A percentile compares a stretch with the other conserved stretches of the same genome.
Evolutionary conservation across 1,140 invertebrate genomes (phyloP).

Genomic region (Hycleus cichorii): DNA sequence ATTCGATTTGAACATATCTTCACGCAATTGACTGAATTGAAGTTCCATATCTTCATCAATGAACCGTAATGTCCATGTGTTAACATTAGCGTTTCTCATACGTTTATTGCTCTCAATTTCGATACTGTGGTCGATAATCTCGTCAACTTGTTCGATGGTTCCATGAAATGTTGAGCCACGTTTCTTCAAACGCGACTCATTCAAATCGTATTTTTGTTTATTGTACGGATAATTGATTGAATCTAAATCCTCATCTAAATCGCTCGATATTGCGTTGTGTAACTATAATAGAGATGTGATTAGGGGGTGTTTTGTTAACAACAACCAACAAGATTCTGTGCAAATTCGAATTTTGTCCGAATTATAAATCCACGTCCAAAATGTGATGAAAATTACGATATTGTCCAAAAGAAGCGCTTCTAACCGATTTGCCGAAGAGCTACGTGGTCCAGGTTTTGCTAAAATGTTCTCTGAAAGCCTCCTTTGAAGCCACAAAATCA

Average conservation of each 20-base stretch:
- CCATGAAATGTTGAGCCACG: conserved; percentile 18
- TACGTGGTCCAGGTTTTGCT: no score
- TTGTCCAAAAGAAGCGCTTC: no score
- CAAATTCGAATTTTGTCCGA: no score
- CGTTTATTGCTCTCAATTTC: conserved; percentile 90
- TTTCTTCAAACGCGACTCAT: conserved; percentile 15
- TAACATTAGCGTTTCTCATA: conserved; percentile 81
- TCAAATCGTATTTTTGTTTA: conserved; percentile 30
- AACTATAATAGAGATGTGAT: conserved; percentile 22
- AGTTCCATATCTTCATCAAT: conserved; percentile 62
- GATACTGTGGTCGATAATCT: conserved; percentile 81
- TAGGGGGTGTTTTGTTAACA: no score
- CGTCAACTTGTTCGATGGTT: conserved; percentile 66
- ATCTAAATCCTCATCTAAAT: conserved; percentile 36
- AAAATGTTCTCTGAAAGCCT: no score
- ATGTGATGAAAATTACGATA: no score
- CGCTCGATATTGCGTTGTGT: conserved; percentile 28
- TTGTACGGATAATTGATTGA: conserved; percentile 26
- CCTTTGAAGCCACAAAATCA: no score
- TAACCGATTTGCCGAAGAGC: no score
- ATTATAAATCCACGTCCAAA: no score
- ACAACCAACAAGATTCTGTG: no score
- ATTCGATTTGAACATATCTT: conserved; percentile 92
- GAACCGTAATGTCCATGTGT: conserved; percentile 79
- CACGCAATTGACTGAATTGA: conserved; percentile 78